These are phyloP conservation scores for Cochlearius cochlearius DNA, from an alignment of 2,113 vertebrate species.

Conservation along the genomic window DNA sequence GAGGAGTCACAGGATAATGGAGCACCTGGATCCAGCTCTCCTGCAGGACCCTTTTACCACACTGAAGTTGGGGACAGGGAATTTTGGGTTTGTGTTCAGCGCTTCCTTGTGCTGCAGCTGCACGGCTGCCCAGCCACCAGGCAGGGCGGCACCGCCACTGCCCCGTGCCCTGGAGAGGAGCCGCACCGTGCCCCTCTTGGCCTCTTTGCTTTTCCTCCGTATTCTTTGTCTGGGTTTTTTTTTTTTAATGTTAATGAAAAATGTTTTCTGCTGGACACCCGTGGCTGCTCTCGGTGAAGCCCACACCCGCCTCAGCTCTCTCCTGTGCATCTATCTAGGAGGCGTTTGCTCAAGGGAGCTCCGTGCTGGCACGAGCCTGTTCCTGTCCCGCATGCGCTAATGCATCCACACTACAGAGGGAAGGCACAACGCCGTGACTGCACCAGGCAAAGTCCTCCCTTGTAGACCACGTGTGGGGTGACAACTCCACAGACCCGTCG, in stretches of 20 bases:
- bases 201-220: neutral
- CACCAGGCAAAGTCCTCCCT: neutral
- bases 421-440: neutral
- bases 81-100: neutral
- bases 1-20: neutral
- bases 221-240: neutral
- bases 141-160: neutral
- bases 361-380: fast-evolving
- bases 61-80: neutral
- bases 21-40: neutral
- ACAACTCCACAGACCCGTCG: neutral
- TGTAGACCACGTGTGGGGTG: neutral
- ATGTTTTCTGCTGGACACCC: neutral
- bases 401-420: neutral
- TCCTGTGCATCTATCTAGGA: neutral
- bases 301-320: neutral
- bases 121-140: neutral
- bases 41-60: neutral
- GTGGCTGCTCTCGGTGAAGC: neutral
- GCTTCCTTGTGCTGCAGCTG: neutral
- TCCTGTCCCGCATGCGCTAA: neutral
- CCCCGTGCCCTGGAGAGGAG: neutral
- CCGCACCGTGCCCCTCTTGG: neutral
- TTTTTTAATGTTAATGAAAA: neutral
- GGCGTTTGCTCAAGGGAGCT: neutral